phyloP scores from a whole-genome alignment of 2,888 invertebrate species.

The Ommatoiulus sabulosus region DNA sequence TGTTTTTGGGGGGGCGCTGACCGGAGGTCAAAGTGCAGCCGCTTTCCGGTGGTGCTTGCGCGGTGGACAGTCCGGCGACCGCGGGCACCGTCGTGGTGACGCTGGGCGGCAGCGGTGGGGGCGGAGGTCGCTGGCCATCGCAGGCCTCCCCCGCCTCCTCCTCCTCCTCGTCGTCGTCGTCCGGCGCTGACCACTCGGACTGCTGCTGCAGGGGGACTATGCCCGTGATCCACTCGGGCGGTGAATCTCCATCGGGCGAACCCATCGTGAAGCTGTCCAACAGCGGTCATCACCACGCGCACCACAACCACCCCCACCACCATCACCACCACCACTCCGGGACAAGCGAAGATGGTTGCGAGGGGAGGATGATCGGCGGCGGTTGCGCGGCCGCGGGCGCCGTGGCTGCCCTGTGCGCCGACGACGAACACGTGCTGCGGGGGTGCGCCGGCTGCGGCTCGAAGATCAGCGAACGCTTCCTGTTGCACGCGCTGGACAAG shows the following conservation, averaged over 20 bases:
- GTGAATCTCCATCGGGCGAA: constrained; percentile 13
- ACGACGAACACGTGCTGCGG: constrained; percentile 55
- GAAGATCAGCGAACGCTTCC: constrained; percentile 90
- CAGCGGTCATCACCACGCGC: not conserved
- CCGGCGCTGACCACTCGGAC: constrained; percentile 10
- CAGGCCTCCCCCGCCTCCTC: constrained; percentile 12
- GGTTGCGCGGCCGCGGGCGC: not conserved
- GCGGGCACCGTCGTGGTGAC: not conserved
- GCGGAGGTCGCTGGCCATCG: not conserved
- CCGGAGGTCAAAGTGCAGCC: not conserved
- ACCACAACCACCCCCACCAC: not conserved
- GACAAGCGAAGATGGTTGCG: constrained; percentile 41
- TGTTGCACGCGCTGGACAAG: constrained; percentile 91
- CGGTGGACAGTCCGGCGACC: not conserved
- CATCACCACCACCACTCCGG: constrained; percentile 20
- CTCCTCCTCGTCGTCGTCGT: not conserved
- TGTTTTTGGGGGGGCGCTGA: not conserved
- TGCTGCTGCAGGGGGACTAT: constrained; percentile 12
- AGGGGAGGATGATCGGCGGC: constrained; percentile 41
- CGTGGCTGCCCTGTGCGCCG: not conserved
- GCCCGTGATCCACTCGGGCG: constrained; percentile 2
- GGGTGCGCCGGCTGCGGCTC: constrained; percentile 89
- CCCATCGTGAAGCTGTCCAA: not conserved
- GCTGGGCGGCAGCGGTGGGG: not conserved
- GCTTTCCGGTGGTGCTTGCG: not conserved